phyloP scores from a whole-genome alignment of 2,888 invertebrate genomes.

The Neuroscelio doddi region DNA sequence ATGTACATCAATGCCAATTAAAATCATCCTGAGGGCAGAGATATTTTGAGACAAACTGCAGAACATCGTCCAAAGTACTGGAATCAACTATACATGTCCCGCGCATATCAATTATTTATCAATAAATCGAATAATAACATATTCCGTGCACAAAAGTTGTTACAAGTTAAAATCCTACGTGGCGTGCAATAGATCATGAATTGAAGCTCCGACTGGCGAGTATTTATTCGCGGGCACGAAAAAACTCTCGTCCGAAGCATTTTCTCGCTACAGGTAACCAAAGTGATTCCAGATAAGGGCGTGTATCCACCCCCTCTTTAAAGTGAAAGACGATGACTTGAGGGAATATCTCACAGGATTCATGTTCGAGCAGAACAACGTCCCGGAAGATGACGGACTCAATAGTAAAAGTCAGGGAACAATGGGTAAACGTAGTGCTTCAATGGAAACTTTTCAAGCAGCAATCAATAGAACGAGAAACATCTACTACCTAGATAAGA shows the following conservation, averaged over 20 bases:
- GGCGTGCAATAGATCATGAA: slow-evolving; percentile 14
- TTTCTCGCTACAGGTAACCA: slow-evolving; percentile 41
- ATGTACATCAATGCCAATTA: slow-evolving; percentile 21
- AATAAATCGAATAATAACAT: slow-evolving; percentile 22
- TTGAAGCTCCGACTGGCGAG: slow-evolving; percentile 7
- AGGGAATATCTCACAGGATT: slow-evolving; percentile 47
- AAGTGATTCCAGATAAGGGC: slow-evolving; percentile 45
- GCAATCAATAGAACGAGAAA: slow-evolving; percentile 23
- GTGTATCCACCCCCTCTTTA: slow-evolving; percentile 46
- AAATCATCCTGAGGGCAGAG: slow-evolving; percentile 18
- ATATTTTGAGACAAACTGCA: neutral
- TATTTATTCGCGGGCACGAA: slow-evolving; percentile 17
- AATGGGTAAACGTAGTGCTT: slow-evolving; percentile 63
- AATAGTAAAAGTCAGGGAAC: slow-evolving; percentile 67
- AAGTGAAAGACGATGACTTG: slow-evolving; percentile 52
- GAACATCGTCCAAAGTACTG: neutral
- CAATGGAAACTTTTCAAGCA: slow-evolving; percentile 61
- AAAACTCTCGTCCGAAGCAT: slow-evolving; percentile 28
- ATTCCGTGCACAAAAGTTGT: slow-evolving; percentile 18
- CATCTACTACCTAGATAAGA: too few species aligned
- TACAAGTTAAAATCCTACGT: slow-evolving; percentile 9
- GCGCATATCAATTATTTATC: slow-evolving; percentile 24
- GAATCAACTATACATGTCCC: slow-evolving; percentile 18
- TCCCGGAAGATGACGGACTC: slow-evolving; percentile 61
- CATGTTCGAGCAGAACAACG: slow-evolving; percentile 45